These are phyloP conservation scores for Drosophila nr. medialis DNA, from an alignment of 2,888 invertebrate genomes.

Conservation along the genomic window DNA sequence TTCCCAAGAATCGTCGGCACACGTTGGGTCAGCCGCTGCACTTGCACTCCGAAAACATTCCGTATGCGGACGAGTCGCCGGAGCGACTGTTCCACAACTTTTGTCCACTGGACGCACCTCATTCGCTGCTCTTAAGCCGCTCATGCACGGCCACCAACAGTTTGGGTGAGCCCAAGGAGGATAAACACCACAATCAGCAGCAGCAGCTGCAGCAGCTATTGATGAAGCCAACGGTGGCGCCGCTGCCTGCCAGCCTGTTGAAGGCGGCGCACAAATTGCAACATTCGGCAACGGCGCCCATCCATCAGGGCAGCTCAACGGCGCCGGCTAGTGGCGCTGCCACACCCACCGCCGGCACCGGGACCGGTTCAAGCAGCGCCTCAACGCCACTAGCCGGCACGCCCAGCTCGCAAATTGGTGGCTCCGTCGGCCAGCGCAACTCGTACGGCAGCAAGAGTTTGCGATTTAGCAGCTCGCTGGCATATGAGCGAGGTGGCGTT, in stretches of 20 bases:
- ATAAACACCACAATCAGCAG: slow-evolving; percentile 37
- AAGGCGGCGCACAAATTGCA: slow-evolving; percentile 78
- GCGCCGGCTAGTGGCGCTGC: slow-evolving; percentile 75
- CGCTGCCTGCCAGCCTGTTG: slow-evolving; percentile 56
- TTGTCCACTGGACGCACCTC: slow-evolving; percentile 72
- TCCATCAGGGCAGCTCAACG: slow-evolving; percentile 67
- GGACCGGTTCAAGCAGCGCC: slow-evolving; percentile 40
- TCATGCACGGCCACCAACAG: slow-evolving; percentile 76
- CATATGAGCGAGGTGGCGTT: slow-evolving; percentile 72
- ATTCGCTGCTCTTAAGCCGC: slow-evolving; percentile 76
- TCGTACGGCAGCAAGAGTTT: slow-evolving; percentile 75
- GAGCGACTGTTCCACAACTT: slow-evolving; percentile 85
- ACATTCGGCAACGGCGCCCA: slow-evolving; percentile 82
- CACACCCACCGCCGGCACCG: slow-evolving; percentile 68
- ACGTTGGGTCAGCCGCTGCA: slow-evolving; percentile 83
- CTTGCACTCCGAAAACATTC: slow-evolving; percentile 87
- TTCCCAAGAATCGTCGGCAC: slow-evolving; percentile 81
- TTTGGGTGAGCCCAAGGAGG: slow-evolving; percentile 52
- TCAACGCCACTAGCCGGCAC: slow-evolving; percentile 45
- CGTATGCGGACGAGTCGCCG: slow-evolving; percentile 89
- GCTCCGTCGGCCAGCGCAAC: slow-evolving; percentile 41
- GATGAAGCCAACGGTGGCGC: slow-evolving; percentile 49
- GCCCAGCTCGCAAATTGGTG: slow-evolving; percentile 40
- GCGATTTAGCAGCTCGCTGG: slow-evolving; percentile 77
- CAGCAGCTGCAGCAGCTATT: slow-evolving; percentile 32